Evolutionary conservation across 2,888 invertebrate genomes (phyloP).

Genomic region (Melanotus villosus): DNA sequence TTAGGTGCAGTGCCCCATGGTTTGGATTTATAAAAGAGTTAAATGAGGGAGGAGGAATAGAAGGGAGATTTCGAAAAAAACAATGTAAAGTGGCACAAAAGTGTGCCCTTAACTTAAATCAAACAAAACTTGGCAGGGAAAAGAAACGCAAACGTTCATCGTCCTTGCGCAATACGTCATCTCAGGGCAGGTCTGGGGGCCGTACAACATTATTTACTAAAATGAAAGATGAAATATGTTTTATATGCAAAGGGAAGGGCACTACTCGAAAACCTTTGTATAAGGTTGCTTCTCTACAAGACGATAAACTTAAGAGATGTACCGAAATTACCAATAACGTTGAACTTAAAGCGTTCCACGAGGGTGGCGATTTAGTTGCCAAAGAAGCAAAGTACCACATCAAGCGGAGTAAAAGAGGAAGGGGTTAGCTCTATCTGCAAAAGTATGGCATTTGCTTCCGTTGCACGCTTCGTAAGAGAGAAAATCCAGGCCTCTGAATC

Average conservation of each 20-base stretch:
- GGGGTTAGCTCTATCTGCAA: conserved; percentile 7
- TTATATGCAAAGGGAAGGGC: conserved; percentile 19
- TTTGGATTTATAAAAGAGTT: conserved; percentile 1
- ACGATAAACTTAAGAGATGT: conserved; percentile 14
- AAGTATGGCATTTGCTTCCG: conserved; percentile 12
- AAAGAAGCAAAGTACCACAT: conserved; percentile 22
- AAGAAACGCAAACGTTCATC: conserved; percentile 8
- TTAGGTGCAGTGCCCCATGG: background rate
- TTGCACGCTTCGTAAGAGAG: conserved; percentile 16
- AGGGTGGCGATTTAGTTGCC: conserved; percentile 20
- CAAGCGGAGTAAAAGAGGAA: conserved; percentile 7
- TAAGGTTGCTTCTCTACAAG: conserved; percentile 17
- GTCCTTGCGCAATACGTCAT: background rate
- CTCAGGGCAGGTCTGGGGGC: background rate
- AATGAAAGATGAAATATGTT: conserved; percentile 14
- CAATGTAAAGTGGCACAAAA: conserved; percentile 7
- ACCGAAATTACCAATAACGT: conserved; percentile 8
- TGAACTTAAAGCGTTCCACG: conserved; percentile 6
- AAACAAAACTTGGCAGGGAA: conserved; percentile 17
- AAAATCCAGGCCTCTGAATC: conserved; percentile 13
- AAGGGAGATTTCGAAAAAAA: conserved; percentile 10
- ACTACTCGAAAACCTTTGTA: conserved; percentile 21
- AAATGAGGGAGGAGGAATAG: background rate
- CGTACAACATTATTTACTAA: conserved; percentile 4
- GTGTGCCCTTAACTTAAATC: conserved; percentile 8